Evolutionary conservation across 2,113 vertebrate species (phyloP), one percentile per base, ranked within the genome.

Genomic region (Odocoileus virginianus): DNA sequence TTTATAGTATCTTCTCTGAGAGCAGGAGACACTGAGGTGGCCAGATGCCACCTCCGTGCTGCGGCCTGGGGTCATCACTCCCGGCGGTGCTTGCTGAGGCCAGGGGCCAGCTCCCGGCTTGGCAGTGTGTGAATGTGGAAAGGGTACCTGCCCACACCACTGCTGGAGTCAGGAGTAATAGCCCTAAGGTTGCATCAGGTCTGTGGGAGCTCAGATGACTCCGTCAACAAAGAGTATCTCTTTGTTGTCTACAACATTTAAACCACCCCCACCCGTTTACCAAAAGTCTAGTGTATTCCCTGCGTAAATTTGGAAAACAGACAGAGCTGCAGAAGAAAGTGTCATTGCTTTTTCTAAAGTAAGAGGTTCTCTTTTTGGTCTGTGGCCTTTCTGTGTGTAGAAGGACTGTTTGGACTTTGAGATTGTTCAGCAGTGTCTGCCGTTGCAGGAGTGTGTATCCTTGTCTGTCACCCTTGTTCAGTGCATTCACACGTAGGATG

Each of bases 391-490:
- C 30, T 55, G 40, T 45, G 16, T 3, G 0, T 8, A 9, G 87
- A 50, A 36, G 36, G 54, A 16, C 17, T 28, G 47, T 55, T 13
- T 17, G 43, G 47, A 9, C 27, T 7, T 64, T 3, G 2, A n/a
- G 30, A 7, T 60, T 10, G 4, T 9, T 50, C 14, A 30, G 7
- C 12, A 10, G 36, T 43, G 14, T 25, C 55, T 43, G 58, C 8
- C 0, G 0, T 47, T 13, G 40, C 7, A 4, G 9, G 3, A 10
- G 17, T 15, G 27, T 3, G 7, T n/a, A 1, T 23, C 27, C 27
- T 76, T 3, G 4, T 5, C 3, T 2, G 0, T n/a, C 2, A 13
- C 58, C 33, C 27, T 8, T 17, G 2, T 1, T 2, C 6, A 28
- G 5, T 3, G 3, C n/a, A 2, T 21, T 25, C 27, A 0, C 25